A percentile compares a stretch with the other conserved stretches of the same genome.
Conservation (phyloP, 92 coral and sea anemone genomes). For the Meandrina meandrites region DNA sequence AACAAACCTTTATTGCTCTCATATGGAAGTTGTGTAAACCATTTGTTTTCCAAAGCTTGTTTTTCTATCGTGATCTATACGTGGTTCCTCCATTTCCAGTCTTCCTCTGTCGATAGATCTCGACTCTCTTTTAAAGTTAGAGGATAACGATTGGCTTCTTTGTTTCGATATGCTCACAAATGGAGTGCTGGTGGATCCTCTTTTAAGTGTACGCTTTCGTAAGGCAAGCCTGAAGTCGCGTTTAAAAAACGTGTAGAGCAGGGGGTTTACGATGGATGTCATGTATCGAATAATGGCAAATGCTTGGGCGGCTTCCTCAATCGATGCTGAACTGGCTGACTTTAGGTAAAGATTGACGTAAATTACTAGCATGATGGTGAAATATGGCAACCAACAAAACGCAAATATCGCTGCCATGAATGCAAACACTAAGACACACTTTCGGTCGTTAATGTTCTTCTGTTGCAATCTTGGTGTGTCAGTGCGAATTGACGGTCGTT, state of each 20-base stretch:
- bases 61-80: too few relatives aligned
- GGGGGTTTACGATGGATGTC: slow-evolving; percentile 48
- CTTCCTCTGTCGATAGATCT: neutral
- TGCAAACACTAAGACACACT: slow-evolving; percentile 47
- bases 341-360: neutral
- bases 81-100: neutral
- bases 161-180: neutral
- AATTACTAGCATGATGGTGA: slow-evolving; percentile 19
- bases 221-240: slow-evolving; percentile 52
- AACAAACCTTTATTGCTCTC: too few relatives aligned
- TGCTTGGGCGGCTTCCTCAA: neutral
- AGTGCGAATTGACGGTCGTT: neutral
- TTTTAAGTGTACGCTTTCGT: neutral
- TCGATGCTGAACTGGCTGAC: neutral
- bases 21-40: too few relatives aligned
- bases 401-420: slow-evolving; percentile 53
- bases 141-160: neutral
- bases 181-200: neutral
- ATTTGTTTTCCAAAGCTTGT: too few relatives aligned
- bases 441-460: neutral
- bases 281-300: slow-evolving; percentile 40
- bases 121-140: neutral
- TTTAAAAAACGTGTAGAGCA: slow-evolving; percentile 63
- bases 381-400: slow-evolving; percentile 62
- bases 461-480: neutral